phyloP scores from a whole-genome alignment of 2,888 invertebrate genomes.

The Ophion costatus region DNA sequence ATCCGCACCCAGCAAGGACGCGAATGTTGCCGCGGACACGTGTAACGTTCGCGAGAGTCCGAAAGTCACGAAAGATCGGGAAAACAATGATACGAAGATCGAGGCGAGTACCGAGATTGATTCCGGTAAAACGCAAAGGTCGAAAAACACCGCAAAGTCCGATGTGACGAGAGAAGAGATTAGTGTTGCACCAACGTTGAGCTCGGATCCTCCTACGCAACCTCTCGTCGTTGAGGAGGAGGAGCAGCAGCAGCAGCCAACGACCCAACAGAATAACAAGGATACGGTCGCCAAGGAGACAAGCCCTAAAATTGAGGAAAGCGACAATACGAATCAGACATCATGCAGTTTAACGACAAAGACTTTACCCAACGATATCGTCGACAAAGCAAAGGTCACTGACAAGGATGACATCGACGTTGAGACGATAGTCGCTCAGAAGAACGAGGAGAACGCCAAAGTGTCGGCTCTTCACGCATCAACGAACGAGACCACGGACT shows the following conservation, averaged over 20 bases:
- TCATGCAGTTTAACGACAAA: constrained; percentile 57
- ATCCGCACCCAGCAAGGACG: constrained; percentile 63
- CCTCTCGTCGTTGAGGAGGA: constrained; percentile 70
- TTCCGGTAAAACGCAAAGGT: constrained; percentile 40
- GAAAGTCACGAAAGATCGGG: constrained; percentile 53
- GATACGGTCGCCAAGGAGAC: constrained; percentile 68
- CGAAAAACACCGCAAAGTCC: constrained; percentile 49
- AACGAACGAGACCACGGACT: constrained; percentile 63
- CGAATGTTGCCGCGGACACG: constrained; percentile 37
- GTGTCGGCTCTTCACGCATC: constrained; percentile 73
- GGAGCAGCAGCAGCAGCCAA: constrained; percentile 54
- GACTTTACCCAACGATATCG: constrained; percentile 75
- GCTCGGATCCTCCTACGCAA: constrained; percentile 41
- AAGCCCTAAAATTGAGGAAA: constrained; percentile 73
- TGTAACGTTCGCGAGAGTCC: constrained; percentile 48
- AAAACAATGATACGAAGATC: constrained; percentile 62
- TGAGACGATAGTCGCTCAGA: constrained; percentile 81
- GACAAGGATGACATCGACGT: constrained; percentile 71
- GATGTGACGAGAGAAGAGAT: constrained; percentile 69
- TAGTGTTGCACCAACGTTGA: constrained; percentile 7
- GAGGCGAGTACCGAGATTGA: constrained; percentile 63
- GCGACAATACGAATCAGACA: constrained; percentile 60
- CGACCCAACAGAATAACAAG: constrained; percentile 68
- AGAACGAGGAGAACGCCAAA: constrained; percentile 82
- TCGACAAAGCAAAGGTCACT: constrained; percentile 73